These are phyloP conservation scores for Lycophotia porphyrea DNA, from an alignment of 2,888 invertebrate genomes.

Conservation along the genomic window DNA sequence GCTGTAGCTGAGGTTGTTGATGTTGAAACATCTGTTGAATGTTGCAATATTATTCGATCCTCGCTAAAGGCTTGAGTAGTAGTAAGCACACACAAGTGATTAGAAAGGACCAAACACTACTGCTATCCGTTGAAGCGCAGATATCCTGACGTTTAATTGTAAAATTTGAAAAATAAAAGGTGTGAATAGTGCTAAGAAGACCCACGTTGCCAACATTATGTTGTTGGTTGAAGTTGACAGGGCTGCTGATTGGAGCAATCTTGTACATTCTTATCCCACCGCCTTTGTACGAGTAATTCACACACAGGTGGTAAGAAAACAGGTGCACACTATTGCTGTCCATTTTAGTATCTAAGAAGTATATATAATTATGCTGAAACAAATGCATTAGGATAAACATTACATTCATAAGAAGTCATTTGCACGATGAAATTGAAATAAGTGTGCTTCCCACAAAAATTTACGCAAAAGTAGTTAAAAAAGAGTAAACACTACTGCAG, in stretches of 20 bases:
- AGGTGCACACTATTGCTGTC: neutral
- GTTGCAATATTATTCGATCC: neutral
- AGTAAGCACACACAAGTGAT: neutral
- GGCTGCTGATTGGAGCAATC: neutral
- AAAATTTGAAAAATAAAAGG: too few species aligned
- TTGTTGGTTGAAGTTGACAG: neutral
- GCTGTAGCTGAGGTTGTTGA: too few species aligned
- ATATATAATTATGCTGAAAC: neutral
- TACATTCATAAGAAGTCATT: too few species aligned
- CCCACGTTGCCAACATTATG: neutral
- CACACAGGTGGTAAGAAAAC: neutral
- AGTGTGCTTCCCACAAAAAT: too few species aligned
- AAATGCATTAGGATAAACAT: neutral
- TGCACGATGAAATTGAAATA: too few species aligned
- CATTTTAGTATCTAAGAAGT: neutral
- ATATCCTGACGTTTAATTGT: too few species aligned
- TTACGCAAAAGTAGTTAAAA: too few species aligned
- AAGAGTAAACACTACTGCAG: neutral
- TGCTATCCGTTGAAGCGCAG: too few species aligned
- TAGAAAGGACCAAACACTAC: neutral
- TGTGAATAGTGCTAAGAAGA: too few species aligned
- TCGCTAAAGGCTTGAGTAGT: neutral
- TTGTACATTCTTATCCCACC: neutral
- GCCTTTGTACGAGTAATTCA: neutral
- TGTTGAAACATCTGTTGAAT: neutral